Evolutionary conservation across 2,113 vertebrate species (phyloP).

Genomic region (Rostratula benghalensis): DNA sequence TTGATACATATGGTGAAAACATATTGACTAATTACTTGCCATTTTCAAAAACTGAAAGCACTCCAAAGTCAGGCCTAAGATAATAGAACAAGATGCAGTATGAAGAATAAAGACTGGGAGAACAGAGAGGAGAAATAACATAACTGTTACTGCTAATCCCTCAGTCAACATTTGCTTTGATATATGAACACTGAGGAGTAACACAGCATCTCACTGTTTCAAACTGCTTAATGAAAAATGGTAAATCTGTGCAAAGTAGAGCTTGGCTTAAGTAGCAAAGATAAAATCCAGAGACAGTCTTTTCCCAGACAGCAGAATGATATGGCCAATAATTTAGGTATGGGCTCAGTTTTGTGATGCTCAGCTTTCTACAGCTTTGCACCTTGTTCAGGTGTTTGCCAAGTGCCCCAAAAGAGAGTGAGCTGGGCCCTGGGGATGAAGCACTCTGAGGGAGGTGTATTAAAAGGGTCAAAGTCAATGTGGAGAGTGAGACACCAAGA

Average conservation of each 20-base stretch:
- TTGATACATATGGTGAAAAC: conserved; percentile 49
- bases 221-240: not conserved
- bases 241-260: not conserved
- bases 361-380: not conserved
- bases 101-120: not conserved
- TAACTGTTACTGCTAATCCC: not conserved
- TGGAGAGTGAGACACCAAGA: not conserved
- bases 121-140: not conserved
- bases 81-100: conserved; percentile 31
- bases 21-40: conserved; percentile 70
- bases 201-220: not conserved
- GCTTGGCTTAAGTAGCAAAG: not conserved
- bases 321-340: not conserved
- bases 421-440: not conserved
- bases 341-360: rapidly evolving
- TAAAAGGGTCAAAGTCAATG: not conserved
- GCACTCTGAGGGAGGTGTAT: not conserved
- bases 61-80: conserved; percentile 65
- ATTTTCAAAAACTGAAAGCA: conserved; percentile 68
- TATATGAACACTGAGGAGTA: not conserved
- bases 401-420: not conserved
- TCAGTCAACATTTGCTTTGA: not conserved
- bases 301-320: not conserved
- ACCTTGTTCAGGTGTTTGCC: not conserved
- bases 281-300: not conserved